phyloP scores from a whole-genome alignment of 2,888 invertebrate species.

The Deilephila porcellus region DNA sequence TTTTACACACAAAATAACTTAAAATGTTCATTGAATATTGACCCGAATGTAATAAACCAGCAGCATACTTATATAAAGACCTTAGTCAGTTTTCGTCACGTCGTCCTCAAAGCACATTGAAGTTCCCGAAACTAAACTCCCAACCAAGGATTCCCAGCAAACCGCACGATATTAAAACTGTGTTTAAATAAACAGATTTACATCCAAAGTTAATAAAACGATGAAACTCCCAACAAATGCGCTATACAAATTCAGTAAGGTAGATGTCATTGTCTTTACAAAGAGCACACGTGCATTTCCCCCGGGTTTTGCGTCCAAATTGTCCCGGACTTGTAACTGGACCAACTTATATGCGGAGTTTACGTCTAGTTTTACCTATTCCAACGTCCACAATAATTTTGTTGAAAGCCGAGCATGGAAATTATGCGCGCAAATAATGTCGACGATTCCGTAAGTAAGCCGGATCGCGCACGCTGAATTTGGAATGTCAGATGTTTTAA shows the following conservation, averaged over 20 bases:
- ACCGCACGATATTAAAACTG: background rate
- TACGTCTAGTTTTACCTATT: constrained; percentile 27
- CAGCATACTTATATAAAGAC: no score
- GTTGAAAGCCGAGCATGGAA: constrained; percentile 18
- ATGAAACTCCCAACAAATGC: constrained; percentile 44
- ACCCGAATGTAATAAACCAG: no score
- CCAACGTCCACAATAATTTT: constrained; percentile 18
- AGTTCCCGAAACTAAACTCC: background rate
- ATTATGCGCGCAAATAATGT: constrained; percentile 15
- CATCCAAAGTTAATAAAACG: constrained; percentile 35
- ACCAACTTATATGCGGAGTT: constrained; percentile 29
- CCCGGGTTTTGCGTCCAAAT: constrained; percentile 51
- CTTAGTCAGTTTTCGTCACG: background rate
- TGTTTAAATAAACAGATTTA: background rate
- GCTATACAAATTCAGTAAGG: constrained; percentile 44
- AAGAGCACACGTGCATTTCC: constrained; percentile 60
- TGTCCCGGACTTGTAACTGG: constrained; percentile 46
- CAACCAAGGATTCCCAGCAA: background rate
- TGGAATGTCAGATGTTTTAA: background rate
- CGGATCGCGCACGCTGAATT: background rate
- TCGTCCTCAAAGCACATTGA: background rate
- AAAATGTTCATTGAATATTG: no score
- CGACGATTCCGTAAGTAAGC: constrained; percentile 1
- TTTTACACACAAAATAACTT: no score
- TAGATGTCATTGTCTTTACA: constrained; percentile 50